Percentiles rank a stretch among this genome's conserved stretches.
Conservation (phyloP, 2,113 vertebrate genomes). For the Irena cyanogastra region DNA sequence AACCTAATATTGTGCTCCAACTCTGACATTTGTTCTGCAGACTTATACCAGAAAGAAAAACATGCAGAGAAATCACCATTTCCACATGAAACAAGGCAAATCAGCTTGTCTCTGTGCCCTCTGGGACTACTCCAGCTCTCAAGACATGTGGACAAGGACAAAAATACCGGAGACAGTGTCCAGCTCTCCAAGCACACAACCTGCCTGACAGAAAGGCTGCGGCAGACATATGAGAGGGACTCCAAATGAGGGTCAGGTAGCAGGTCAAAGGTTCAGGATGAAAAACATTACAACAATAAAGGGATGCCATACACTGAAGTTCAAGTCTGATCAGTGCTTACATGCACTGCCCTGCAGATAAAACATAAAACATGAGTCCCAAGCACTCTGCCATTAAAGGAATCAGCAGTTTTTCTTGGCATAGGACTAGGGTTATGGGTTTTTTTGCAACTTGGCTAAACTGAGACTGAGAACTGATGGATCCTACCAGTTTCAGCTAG, state of each 20-base stretch:
- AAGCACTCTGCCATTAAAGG: not conserved
- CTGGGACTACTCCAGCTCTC: not conserved
- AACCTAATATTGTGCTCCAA: not conserved
- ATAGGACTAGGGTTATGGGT: rapidly evolving
- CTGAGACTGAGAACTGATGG: not conserved
- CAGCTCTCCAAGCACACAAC: not conserved
- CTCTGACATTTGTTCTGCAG: not conserved
- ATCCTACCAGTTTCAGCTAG: not conserved
- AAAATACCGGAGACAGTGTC: not conserved
- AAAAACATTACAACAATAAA: not conserved
- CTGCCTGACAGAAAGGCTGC: not conserved
- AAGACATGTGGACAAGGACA: not conserved
- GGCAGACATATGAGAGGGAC: not conserved
- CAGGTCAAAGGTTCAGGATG: not conserved
- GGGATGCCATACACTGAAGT: not conserved
- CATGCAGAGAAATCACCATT: not conserved
- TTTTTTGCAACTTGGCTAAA: not conserved
- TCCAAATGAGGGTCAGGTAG: not conserved
- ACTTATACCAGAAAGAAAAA: not conserved
- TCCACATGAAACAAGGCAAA: not conserved
- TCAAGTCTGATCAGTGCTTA: not conserved
- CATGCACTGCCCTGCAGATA: not conserved
- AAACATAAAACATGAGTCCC: not conserved
- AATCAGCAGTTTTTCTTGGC: not conserved
- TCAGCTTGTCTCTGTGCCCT: not conserved